Percentiles rank a stretch among this genome's conserved stretches.
Conservation (phyloP, 1,140 invertebrate genomes). For the Drosophila nasuta region DNA sequence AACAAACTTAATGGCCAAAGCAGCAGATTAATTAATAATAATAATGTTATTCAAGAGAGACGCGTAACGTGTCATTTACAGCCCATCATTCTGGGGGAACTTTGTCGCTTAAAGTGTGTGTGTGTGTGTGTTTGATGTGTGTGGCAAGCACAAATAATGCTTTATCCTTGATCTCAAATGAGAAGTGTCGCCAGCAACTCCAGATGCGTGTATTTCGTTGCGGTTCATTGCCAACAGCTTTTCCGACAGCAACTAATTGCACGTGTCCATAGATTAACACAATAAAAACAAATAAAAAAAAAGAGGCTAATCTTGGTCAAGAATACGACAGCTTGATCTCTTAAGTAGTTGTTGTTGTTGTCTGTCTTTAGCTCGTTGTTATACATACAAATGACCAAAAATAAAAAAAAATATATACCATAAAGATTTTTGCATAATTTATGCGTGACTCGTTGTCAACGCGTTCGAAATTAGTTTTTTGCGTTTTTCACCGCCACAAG, state of each 20-base stretch:
- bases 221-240: slow-evolving; percentile 60
- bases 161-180: slow-evolving; percentile 77
- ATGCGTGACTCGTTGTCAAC: slow-evolving; percentile 53
- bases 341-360: background rate
- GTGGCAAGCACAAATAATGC: background rate
- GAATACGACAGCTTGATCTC: slow-evolving; percentile 7
- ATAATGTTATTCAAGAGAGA: background rate
- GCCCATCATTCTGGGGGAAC: slow-evolving; percentile 7
- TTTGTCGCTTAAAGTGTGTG: slow-evolving; percentile 5
- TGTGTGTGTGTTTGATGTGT: too few relatives aligned
- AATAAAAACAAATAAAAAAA: slow-evolving; percentile 46
- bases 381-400: slow-evolving; percentile 40
- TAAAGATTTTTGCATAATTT: slow-evolving; percentile 69
- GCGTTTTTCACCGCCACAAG: slow-evolving; percentile 13
- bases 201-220: slow-evolving; percentile 4
- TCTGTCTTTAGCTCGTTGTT: background rate
- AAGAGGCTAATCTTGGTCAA: slow-evolving; percentile 39
- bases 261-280: slow-evolving; percentile 57
- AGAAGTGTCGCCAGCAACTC: slow-evolving; percentile 27
- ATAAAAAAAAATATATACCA: slow-evolving; percentile 26
- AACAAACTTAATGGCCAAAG: slow-evolving; percentile 59
- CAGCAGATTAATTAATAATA: slow-evolving; percentile 39
- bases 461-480: slow-evolving; percentile 50
- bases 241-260: slow-evolving; percentile 50
- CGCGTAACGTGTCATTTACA: slow-evolving; percentile 43